Conservation (phyloP, 2,113 vertebrate species). For the Fulmarus glacialis region DNA sequence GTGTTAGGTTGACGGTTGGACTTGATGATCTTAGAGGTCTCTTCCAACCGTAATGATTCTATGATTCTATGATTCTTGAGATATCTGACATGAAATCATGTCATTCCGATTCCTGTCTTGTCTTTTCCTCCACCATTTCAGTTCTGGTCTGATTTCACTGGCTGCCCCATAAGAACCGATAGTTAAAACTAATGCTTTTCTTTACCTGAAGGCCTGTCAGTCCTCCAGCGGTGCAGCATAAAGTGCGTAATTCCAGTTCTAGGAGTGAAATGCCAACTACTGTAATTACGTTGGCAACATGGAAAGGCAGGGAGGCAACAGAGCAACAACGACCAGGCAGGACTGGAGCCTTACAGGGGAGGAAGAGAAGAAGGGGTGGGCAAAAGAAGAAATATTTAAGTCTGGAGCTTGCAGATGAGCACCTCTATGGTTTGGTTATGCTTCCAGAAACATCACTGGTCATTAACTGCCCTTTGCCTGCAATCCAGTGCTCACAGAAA, state of each 20-base stretch:
- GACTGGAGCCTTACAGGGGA: not conserved
- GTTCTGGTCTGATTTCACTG: not conserved
- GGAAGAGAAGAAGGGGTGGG: not conserved
- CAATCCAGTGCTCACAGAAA: not conserved
- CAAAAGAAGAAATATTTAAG: not conserved
- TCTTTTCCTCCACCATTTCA: not conserved
- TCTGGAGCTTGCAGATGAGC: not conserved
- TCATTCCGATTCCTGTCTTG: not conserved
- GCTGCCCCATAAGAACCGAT: not conserved
- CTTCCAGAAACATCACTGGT: not conserved
- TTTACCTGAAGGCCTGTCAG: not conserved
- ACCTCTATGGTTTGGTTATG: not conserved
- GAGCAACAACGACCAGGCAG: not conserved
- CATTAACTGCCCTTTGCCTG: not conserved
- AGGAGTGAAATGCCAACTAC: not conserved
- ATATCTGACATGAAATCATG: not conserved
- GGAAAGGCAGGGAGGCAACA: not conserved
- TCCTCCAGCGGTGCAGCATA: not conserved
- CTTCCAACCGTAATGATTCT: too few species aligned
- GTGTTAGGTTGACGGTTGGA: too few species aligned
- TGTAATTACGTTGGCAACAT: not conserved
- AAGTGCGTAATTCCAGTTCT: not conserved
- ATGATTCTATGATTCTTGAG: too few species aligned
- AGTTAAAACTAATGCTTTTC: not conserved
- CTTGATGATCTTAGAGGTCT: too few species aligned